Evolutionary conservation across 2,888 invertebrate species (phyloP).

Genomic region (Cataglyphis albicans): DNA sequence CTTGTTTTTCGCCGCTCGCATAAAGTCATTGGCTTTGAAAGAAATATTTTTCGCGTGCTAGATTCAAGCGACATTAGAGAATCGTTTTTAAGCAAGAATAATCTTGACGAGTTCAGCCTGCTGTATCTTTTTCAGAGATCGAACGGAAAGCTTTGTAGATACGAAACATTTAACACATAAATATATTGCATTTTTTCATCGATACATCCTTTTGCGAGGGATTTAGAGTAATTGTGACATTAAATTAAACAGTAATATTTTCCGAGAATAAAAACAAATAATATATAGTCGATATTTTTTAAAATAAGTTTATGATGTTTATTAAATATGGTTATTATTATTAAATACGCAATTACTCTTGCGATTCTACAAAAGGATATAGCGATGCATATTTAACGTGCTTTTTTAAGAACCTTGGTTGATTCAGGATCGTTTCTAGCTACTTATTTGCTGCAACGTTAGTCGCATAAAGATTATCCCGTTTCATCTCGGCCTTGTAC

Average conservation of each 20-base stretch:
- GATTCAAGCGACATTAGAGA: conserved; percentile 10
- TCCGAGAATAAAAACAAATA: neutral
- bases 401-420: conserved; percentile 33
- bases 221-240: neutral
- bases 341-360: neutral
- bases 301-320: neutral
- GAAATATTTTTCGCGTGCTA: conserved; percentile 18
- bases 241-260: conserved; percentile 12
- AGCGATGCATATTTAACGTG: conserved; percentile 40
- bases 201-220: neutral
- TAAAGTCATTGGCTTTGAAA: conserved; percentile 18
- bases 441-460: conserved; percentile 43
- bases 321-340: too few species aligned
- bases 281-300: neutral
- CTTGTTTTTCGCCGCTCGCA: conserved; percentile 18
- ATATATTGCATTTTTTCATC: conserved; percentile 3
- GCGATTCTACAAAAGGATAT: conserved; percentile 21
- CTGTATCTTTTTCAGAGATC: neutral
- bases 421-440: conserved; percentile 19
- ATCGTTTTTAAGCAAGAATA: neutral
- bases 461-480: conserved; percentile 41
- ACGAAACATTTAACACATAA: neutral
- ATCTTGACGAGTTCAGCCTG: conserved; percentile 17
- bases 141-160: neutral
- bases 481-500: conserved; percentile 45